Evolutionary conservation across 2,797 vertebrate species (phyloP).

Genomic region (Melanogrammus aeglefinus): DNA sequence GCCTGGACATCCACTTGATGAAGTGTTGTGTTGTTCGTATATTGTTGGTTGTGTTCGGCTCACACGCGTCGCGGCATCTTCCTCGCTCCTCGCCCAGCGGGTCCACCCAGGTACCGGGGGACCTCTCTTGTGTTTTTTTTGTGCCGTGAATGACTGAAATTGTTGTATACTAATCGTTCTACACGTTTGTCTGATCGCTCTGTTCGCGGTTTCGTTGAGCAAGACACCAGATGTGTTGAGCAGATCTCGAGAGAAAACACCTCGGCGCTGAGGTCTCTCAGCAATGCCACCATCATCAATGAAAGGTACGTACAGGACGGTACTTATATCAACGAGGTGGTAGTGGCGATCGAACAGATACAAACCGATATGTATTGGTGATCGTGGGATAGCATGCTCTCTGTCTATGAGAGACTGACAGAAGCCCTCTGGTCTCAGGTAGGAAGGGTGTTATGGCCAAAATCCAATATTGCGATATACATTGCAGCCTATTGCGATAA

Average conservation of each 20-base stretch:
- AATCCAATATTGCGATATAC: too few species aligned
- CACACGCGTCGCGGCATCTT: too few species aligned
- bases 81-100: not conserved
- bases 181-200: not conserved
- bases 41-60: too few species aligned
- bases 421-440: not conserved
- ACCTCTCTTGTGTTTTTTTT: not conserved
- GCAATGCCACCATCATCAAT: conserved; percentile 98
- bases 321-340: not conserved
- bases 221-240: conserved; percentile 88
- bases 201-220: not conserved
- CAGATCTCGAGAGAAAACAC: conserved; percentile 96
- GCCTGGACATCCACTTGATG: too few species aligned
- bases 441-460: too few species aligned
- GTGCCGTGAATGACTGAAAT: not conserved
- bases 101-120: not conserved
- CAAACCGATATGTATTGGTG: not conserved
- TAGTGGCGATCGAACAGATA: not conserved
- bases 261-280: conserved; percentile 93
- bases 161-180: not conserved
- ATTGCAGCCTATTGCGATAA: too few species aligned
- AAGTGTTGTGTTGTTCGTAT: too few species aligned
- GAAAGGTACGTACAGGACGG: conserved; percentile 76
- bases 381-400: not conserved
- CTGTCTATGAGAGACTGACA: not conserved